Base-by-base conservation (phyloP, 2,113 vertebrate genomes). In the Microtus ochrogaster region DNA sequence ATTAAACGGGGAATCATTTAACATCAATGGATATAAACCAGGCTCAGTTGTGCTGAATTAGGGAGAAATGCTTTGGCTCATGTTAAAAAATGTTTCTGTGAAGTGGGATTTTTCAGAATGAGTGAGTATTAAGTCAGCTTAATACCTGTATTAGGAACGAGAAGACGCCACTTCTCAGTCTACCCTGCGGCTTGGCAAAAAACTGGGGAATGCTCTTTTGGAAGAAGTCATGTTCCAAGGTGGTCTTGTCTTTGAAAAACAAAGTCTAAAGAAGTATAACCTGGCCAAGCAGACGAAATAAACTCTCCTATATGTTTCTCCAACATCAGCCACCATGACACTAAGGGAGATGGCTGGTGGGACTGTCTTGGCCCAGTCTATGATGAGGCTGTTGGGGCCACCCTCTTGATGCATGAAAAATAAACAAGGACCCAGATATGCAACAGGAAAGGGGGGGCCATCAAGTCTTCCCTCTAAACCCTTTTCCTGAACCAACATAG, bases 1-100 rank as follows among this genome's bases (percentile, higher is more conserved):
- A 97, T 97, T 97, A 98, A 98, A 97, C 39, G 89, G 98, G 91
- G 97, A 97, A 97, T 98, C 97, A 97, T 97, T 98, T 97, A 98
- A 95, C 98, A 97, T 97, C 98, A 97, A 96, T 97, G 95, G 98
- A 97, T 98, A 97, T 97, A 98, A 98, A 97, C 97, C 96, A 97
- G 96, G 96, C 87, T 0, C 97, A 97, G 97, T 97, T 97, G 98
- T 96, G 96, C 96, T 97, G 98, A 97, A 96, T 97, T 97, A 97
- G 91, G 92, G 94, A 96, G 95, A 97, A 97, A 97, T 3, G 91
- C 94, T 97, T 97, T 97, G 97, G 97, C 98, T 97, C 89, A 2
- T 92, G 97, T 97, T 98, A 97, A 97, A 98, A 98, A 98, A 96
- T 97, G 83, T 97, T 97, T 97, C 97, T 97, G 96, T 97, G 96